A percentile compares a stretch with the other conserved stretches of the same genome.
Conservation (phyloP, 2,113 vertebrate genomes). For the Geococcyx californianus region DNA sequence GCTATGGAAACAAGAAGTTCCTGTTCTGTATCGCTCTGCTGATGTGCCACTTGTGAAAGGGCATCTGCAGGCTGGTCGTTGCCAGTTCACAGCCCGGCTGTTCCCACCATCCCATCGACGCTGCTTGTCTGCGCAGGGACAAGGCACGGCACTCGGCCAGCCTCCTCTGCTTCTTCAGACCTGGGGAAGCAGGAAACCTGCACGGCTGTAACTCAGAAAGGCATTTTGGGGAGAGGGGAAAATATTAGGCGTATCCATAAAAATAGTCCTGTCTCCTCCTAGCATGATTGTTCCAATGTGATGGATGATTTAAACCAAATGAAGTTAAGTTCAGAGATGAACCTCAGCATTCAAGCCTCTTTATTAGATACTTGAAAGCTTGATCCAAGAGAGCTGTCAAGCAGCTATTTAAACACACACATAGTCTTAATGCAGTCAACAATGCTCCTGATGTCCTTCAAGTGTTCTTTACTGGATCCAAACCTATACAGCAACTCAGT, state of each 20-base stretch:
- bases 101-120: constrained; percentile 4
- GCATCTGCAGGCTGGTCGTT: constrained; percentile 17
- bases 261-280: background rate
- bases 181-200: background rate
- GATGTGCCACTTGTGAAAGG: background rate
- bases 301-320: background rate
- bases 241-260: constrained; percentile 6
- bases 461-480: background rate
- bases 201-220: background rate
- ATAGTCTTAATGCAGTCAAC: background rate
- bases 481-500: background rate
- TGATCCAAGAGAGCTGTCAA: background rate
- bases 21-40: constrained; percentile 66
- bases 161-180: background rate
- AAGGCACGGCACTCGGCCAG: background rate
- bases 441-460: background rate
- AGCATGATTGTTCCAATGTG: background rate
- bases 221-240: background rate
- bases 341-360: background rate
- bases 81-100: background rate
- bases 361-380: background rate
- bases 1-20: constrained; percentile 57
- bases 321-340: background rate
- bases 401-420: background rate
- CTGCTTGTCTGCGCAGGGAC: constrained; percentile 40